These are phyloP conservation scores for Cantharis nigra DNA, from an alignment of 2,888 invertebrate species.

Conservation along the genomic window DNA sequence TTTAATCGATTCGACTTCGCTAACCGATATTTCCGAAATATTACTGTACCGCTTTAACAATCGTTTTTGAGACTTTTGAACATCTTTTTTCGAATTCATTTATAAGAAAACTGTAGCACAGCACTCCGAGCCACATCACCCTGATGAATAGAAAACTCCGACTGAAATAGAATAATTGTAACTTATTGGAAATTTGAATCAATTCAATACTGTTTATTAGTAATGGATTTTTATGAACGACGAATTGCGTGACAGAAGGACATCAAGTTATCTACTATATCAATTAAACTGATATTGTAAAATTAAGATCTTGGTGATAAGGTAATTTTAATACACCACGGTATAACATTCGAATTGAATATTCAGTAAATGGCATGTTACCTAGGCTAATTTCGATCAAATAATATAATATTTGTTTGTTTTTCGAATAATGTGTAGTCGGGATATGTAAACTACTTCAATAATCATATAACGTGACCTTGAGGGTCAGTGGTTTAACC, in stretches of 20 bases:
- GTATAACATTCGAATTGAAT: background rate
- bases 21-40: constrained; percentile 5
- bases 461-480: too few relatives aligned
- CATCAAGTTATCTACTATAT: background rate
- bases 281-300: background rate
- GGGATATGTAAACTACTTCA: too few relatives aligned
- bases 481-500: too few relatives aligned
- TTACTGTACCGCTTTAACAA: constrained; percentile 7
- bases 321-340: background rate
- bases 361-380: background rate
- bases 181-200: background rate
- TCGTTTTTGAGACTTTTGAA: constrained; percentile 3
- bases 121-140: background rate
- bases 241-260: background rate
- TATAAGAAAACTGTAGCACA: background rate
- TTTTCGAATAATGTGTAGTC: background rate
- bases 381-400: background rate
- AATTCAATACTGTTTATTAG: constrained; percentile 1
- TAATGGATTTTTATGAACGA: background rate
- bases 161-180: background rate
- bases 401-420: background rate
- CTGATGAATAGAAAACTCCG: background rate
- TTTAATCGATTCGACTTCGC: constrained; percentile 2
- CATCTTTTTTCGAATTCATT: constrained; percentile 15
- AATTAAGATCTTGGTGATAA: background rate